Conservation (phyloP, 1,140 invertebrate species). For the Euwallacea fornicatus region DNA sequence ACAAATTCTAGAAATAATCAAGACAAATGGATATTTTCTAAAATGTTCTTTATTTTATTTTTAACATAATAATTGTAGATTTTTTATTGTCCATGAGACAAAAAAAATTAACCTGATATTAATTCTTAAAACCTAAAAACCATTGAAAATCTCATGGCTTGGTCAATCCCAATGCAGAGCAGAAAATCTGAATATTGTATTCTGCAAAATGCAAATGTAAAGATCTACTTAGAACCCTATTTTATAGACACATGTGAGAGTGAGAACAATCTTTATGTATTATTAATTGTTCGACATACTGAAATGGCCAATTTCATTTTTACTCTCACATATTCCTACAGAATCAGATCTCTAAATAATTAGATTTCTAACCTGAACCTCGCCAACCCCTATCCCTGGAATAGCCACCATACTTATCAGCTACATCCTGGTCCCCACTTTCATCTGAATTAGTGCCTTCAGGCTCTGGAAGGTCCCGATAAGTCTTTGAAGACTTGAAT, state of each 20-base stretch:
- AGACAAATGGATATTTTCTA: no score
- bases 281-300: not conserved
- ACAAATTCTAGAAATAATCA: no score
- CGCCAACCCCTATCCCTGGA: slow-evolving; percentile 51
- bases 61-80: no score
- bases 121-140: no score
- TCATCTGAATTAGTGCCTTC: slow-evolving; percentile 46
- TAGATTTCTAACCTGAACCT: slow-evolving; percentile 25
- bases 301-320: not conserved
- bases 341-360: not conserved
- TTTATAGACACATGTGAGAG: not conserved
- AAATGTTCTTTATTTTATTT: no score
- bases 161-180: no score
- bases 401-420: slow-evolving; percentile 39
- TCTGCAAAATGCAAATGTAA: no score
- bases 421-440: slow-evolving; percentile 47
- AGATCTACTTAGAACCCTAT: not conserved
- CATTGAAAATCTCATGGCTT: no score
- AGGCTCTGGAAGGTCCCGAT: slow-evolving; percentile 48
- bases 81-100: no score
- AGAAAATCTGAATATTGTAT: no score
- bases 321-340: not conserved
- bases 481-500: slow-evolving; percentile 56
- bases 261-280: not conserved
- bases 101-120: no score